These are phyloP conservation scores for Cheilosia grossa DNA, from an alignment of 2,888 invertebrate species.

Conservation along the genomic window DNA sequence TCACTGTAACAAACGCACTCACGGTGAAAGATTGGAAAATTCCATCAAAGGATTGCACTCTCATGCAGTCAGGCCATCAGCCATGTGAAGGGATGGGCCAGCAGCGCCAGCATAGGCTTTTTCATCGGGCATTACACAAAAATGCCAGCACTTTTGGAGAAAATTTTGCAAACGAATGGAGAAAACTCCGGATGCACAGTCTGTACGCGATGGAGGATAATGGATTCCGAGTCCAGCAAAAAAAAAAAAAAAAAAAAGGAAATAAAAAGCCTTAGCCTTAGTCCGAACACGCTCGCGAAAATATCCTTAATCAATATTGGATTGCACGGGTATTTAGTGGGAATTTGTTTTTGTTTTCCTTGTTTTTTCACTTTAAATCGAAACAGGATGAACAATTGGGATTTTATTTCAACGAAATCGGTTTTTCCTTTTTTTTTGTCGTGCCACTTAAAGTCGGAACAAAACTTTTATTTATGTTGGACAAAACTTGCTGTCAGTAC, in stretches of 20 bases:
- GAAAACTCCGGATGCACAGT: constrained; percentile 67
- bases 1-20: constrained; percentile 45
- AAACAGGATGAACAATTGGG: constrained; percentile 37
- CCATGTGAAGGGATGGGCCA: constrained; percentile 72
- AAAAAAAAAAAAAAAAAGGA: constrained; percentile 30
- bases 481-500: constrained; percentile 80
- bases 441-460: constrained; percentile 80
- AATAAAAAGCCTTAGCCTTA: constrained; percentile 17
- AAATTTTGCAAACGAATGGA: constrained; percentile 20
- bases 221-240: constrained; percentile 63
- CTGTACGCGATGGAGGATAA: constrained; percentile 73
- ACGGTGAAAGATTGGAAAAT: constrained; percentile 30
- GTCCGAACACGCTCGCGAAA: constrained; percentile 71
- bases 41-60: constrained; percentile 64
- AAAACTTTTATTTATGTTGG: constrained; percentile 83
- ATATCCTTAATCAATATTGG: constrained; percentile 71
- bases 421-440: constrained; percentile 39
- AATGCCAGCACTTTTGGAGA: constrained; percentile 36
- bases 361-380: constrained; percentile 37
- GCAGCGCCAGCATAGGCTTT: constrained; percentile 59
- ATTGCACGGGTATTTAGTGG: constrained; percentile 66
- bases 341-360: constrained; percentile 23
- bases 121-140: constrained; percentile 33
- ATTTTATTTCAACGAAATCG: constrained; percentile 52
- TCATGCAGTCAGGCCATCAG: constrained; percentile 57